Percentiles rank a stretch among this genome's conserved stretches.
These are phyloP conservation scores for Florisuga fusca DNA, from an alignment of 2,797 vertebrate species.

Conservation along the genomic window DNA sequence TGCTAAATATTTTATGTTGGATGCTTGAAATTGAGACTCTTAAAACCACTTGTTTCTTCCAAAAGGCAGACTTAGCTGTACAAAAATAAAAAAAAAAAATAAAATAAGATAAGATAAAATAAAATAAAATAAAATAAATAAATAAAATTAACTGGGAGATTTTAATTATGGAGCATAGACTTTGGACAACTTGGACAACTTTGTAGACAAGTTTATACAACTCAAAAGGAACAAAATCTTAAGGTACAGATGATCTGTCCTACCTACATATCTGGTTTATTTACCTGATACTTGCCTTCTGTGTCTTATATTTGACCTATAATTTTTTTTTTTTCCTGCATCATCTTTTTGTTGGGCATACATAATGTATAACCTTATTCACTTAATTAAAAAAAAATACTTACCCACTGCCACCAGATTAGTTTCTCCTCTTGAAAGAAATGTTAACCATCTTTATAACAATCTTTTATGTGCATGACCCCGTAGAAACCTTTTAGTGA, in stretches of 20 bases:
- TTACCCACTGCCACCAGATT: not conserved
- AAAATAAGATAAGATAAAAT: not conserved
- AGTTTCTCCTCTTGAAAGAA: not conserved
- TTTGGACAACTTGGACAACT: not conserved
- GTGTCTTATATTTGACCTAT: not conserved
- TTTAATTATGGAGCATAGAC: accelerated
- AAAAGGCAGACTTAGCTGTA: not conserved
- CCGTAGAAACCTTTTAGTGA: not conserved
- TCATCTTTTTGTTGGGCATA: not conserved
- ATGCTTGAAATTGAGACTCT: not conserved
- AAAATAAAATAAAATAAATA: not conserved
- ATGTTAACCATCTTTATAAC: not conserved
- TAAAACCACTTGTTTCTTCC: not conserved
- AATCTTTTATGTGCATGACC: not conserved
- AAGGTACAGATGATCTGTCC: not conserved
- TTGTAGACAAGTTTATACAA: not conserved
- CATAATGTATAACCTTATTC: not conserved
- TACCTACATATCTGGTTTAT: not conserved
- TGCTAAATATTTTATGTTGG: not conserved
- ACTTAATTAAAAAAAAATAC: not conserved
- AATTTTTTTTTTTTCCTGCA: not conserved
- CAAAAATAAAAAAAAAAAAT: not conserved
- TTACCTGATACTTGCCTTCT: not conserved
- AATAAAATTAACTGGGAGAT: not conserved
- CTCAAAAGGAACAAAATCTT: not conserved